Evolutionary conservation across 2,113 vertebrate species (phyloP).

Genomic region (Protomyctophum bolini): DNA sequence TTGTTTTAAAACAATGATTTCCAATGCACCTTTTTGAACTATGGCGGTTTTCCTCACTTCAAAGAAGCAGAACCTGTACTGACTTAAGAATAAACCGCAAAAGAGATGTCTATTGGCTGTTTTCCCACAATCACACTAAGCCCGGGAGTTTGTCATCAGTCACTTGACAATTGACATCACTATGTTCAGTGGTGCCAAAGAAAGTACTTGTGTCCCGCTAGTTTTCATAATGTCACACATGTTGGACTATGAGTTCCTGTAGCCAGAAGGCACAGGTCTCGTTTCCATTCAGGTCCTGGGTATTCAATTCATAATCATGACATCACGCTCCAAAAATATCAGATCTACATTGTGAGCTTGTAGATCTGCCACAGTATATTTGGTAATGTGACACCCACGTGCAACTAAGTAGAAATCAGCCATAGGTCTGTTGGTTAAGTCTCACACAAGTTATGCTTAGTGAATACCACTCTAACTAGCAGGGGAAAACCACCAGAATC

Average conservation of each 20-base stretch:
- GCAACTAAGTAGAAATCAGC: too few species aligned
- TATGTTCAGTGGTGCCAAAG: neutral
- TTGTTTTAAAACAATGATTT: neutral
- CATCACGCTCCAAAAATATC: too few species aligned
- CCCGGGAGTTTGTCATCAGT: neutral
- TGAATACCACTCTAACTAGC: slow-evolving; percentile 23
- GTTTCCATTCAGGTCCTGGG: too few species aligned
- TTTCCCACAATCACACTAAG: slow-evolving; percentile 36
- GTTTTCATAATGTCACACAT: too few species aligned
- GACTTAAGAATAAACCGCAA: slow-evolving; percentile 13
- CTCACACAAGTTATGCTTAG: neutral
- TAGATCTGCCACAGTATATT: too few species aligned
- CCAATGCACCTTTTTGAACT: neutral
- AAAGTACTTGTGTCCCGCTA: neutral
- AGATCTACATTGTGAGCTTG: too few species aligned
- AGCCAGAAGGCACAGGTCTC: too few species aligned
- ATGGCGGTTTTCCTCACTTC: slow-evolving; percentile 10
- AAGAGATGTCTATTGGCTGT: neutral
- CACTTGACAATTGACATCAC: slow-evolving; percentile 21
- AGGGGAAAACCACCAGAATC: slow-evolving; percentile 35
- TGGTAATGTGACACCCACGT: too few species aligned
- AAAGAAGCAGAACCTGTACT: neutral
- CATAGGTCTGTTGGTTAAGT: too few species aligned
- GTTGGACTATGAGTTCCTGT: too few species aligned
- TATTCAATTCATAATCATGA: too few species aligned